Percentiles rank a stretch among this genome's conserved stretches.
Evolutionary conservation across 2,113 vertebrate genomes (phyloP).

Genomic region (Dendropsophus ebraccatus): DNA sequence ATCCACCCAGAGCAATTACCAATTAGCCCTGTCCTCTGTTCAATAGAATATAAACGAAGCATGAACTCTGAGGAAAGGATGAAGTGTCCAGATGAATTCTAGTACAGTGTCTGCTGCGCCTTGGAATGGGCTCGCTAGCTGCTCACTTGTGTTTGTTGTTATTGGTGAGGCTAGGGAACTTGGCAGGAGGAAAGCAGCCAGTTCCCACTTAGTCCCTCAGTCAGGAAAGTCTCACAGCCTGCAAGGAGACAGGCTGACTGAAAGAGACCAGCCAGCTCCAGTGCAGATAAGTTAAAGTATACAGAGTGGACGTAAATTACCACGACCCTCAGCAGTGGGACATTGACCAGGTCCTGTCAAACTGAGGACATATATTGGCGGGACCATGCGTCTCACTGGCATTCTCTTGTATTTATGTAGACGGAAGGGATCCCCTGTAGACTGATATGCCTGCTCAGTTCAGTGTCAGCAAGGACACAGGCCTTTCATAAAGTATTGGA

Average conservation of each 20-base stretch:
- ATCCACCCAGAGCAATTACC: constrained; percentile 64
- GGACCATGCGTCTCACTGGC: constrained; percentile 79
- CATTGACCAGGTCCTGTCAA: constrained; percentile 99
- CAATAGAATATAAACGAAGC: constrained; percentile 60
- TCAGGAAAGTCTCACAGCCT: constrained; percentile 91
- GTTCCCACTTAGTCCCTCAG: constrained; percentile 78
- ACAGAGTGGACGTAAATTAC: constrained; percentile 93
- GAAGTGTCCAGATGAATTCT: constrained; percentile 60
- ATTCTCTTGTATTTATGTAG: constrained; percentile 68
- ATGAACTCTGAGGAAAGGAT: constrained; percentile 52
- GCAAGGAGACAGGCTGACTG: constrained; percentile 97
- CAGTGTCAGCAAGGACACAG: constrained; percentile 27
- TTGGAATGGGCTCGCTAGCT: constrained; percentile 74
- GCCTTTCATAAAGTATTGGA: background rate
- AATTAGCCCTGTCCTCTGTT: constrained; percentile 66
- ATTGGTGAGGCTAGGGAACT: constrained; percentile 80
- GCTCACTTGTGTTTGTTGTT: constrained; percentile 78
- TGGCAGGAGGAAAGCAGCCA: constrained; percentile 75
- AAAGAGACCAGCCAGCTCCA: constrained; percentile 87
- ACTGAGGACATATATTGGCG: constrained; percentile 86
- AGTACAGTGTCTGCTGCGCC: constrained; percentile 73
- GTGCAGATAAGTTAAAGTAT: constrained; percentile 99
- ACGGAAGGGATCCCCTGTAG: constrained; percentile 46
- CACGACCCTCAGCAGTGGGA: constrained; percentile 95
- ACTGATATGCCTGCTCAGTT: constrained; percentile 22